These are phyloP conservation scores for Eupithecia tripunctaria DNA, from an alignment of 2,888 invertebrate species.

Conservation along the genomic window DNA sequence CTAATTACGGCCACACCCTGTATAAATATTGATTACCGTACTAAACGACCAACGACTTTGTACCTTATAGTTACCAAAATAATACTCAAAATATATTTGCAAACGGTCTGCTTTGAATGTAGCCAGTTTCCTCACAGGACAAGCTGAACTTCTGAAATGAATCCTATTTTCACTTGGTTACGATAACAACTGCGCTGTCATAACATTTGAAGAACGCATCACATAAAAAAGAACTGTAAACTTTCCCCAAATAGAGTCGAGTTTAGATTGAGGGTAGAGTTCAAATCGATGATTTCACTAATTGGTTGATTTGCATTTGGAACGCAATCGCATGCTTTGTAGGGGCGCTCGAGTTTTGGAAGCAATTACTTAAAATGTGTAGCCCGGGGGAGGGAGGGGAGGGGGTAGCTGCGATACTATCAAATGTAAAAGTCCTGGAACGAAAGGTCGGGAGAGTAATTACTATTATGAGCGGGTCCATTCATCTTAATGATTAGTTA, in stretches of 20 bases:
- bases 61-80: slow-evolving; percentile 24
- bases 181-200: slow-evolving; percentile 19
- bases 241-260: slow-evolving; percentile 34
- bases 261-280: slow-evolving; percentile 37
- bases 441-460: slow-evolving; percentile 36
- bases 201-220: background rate
- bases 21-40: slow-evolving; percentile 25
- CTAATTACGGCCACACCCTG: slow-evolving; percentile 69
- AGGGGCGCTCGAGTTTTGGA: slow-evolving; percentile 37
- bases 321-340: slow-evolving; percentile 43
- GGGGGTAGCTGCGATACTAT: slow-evolving; percentile 34
- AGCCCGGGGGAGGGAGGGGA: slow-evolving; percentile 9
- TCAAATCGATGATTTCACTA: slow-evolving; percentile 50
- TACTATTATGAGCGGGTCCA: slow-evolving; percentile 11
- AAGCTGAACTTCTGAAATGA: slow-evolving; percentile 24
- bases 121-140: background rate
- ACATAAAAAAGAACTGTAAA: slow-evolving; percentile 5
- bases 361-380: slow-evolving; percentile 43
- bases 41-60: background rate
- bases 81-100: slow-evolving; percentile 19
- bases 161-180: slow-evolving; percentile 26
- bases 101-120: background rate
- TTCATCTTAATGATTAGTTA: background rate
- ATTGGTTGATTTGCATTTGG: slow-evolving; percentile 67
- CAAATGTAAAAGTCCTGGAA: slow-evolving; percentile 24